Evolutionary conservation across 2,888 invertebrate genomes (phyloP).

Genomic region (Stenichneumon culpator): DNA sequence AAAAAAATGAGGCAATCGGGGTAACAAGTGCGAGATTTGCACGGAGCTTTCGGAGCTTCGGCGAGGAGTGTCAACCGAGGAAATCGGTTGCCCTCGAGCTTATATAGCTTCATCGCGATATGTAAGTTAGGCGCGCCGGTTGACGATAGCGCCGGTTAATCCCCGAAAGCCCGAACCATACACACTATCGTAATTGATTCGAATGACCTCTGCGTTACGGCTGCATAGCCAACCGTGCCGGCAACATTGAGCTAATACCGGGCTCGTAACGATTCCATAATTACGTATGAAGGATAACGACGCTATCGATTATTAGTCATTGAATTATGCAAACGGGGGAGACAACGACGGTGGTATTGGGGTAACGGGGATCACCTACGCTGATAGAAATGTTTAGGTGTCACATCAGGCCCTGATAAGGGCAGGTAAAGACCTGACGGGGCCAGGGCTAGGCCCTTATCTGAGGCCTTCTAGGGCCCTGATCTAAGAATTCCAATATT

Average conservation of each 20-base stretch:
- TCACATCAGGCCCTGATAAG: not conserved
- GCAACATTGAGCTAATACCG: conserved; percentile 56
- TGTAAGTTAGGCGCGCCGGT: conserved; percentile 33
- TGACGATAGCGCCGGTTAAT: conserved; percentile 68
- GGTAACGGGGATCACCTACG: not conserved
- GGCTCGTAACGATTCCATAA: conserved; percentile 66
- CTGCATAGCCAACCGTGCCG: not conserved
- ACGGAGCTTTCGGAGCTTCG: not conserved
- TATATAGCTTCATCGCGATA: conserved; percentile 56
- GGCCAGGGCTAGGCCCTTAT: too few species aligned
- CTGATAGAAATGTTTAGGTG: not conserved
- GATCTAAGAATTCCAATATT: too few species aligned
- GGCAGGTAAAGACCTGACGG: too few species aligned
- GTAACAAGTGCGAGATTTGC: conserved; percentile 42
- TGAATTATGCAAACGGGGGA: conserved; percentile 49
- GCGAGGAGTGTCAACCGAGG: conserved; percentile 44
- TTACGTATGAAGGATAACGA: conserved; percentile 66
- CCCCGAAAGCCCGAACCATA: conserved; percentile 53
- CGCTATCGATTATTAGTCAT: conserved; percentile 58
- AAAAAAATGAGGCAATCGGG: conserved; percentile 20
- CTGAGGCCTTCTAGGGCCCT: too few species aligned
- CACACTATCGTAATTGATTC: conserved; percentile 70
- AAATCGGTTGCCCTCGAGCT: conserved; percentile 31
- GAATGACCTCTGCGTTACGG: conserved; percentile 56
- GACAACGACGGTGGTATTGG: not conserved